phyloP scores from a whole-genome alignment of 2,113 vertebrate species.

The Elephas maximus region DNA sequence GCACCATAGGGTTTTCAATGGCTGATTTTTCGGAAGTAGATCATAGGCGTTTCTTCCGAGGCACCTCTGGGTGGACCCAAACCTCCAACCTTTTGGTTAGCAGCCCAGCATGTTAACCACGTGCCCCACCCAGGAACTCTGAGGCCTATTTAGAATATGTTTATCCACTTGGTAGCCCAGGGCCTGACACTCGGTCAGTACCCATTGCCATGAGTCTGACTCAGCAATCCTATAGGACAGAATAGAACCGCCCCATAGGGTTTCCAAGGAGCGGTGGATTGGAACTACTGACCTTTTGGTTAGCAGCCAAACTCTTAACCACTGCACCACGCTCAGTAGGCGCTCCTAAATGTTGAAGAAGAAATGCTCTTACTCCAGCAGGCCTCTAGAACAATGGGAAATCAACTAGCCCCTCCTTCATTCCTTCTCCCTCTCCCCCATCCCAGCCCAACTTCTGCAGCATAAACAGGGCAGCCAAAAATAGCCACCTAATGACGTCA shows the following conservation, averaged over 20 bases:
- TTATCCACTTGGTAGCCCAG: background rate
- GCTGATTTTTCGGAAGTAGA: background rate
- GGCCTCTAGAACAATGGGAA: background rate
- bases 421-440: background rate
- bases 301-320: too few species aligned
- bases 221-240: background rate
- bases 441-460: constrained; percentile 61
- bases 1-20: background rate
- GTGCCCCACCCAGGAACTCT: background rate
- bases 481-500: constrained; percentile 80
- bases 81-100: too few species aligned
- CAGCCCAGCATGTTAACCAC: background rate
- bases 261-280: too few species aligned
- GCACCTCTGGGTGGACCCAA: background rate
- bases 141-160: background rate
- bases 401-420: background rate
- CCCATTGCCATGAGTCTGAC: background rate
- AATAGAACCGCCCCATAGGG: too few species aligned
- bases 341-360: constrained; percentile 4
- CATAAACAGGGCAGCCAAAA: constrained; percentile 81
- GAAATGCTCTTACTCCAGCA: background rate
- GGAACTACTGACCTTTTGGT: too few species aligned
- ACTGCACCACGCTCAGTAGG: background rate
- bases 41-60: background rate
- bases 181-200: background rate